A percentile compares a stretch with the other conserved stretches of the same genome.
phyloP scores from a whole-genome alignment of 23 tunicate species.

The Halocynthia aurantium region DNA sequence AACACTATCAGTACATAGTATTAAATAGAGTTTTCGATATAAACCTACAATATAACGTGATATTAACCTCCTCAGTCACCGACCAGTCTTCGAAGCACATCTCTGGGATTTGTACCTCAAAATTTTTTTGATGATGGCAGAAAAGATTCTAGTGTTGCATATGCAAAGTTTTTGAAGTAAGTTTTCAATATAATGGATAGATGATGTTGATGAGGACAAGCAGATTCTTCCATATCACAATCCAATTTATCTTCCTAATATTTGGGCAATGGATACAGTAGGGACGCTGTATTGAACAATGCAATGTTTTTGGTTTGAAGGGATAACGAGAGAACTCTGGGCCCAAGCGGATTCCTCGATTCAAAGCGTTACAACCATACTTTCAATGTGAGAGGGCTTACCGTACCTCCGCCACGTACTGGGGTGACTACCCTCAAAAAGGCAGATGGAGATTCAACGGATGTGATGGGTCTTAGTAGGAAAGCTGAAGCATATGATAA shows the following conservation, averaged over 20 bases:
- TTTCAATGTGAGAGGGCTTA: conserved; percentile 38
- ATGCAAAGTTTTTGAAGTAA: conserved; percentile 70
- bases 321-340: conserved; percentile 73
- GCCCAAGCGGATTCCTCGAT: conserved; percentile 77
- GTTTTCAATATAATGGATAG: background rate
- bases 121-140: conserved; percentile 22
- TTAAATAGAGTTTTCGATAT: too few species aligned
- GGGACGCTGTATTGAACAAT: background rate
- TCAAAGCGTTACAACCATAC: conserved; percentile 75
- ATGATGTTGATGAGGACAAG: too few species aligned
- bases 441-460: conserved; percentile 52
- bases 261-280: too few species aligned
- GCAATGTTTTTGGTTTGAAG: background rate
- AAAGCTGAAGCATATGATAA: conserved; percentile 72
- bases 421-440: conserved; percentile 12
- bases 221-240: too few species aligned
- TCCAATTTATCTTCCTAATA: too few species aligned
- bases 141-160: conserved; percentile 47
- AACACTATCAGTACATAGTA: background rate
- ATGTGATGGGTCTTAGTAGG: conserved; percentile 55
- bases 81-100: conserved; percentile 51
- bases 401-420: conserved; percentile 27
- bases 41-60: too few species aligned
- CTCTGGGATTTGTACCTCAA: conserved; percentile 23
- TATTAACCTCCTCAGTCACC: background rate